phyloP scores from a whole-genome alignment of 2,797 vertebrate species.

The Myotis planiceps region DNA sequence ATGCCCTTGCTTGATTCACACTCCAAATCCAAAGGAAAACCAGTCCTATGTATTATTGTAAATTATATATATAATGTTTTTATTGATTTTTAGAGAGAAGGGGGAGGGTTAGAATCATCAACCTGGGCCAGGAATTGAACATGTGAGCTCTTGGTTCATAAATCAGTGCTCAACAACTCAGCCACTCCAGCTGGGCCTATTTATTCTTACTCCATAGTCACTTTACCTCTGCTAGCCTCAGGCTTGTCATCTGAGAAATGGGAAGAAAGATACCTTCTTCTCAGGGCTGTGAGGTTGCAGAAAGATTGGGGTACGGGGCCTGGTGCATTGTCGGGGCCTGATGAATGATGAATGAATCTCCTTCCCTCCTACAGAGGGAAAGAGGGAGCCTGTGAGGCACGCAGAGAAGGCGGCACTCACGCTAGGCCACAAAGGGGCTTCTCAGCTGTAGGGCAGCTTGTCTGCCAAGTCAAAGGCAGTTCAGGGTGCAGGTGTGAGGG shows the following conservation, averaged over 20 bases:
- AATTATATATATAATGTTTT: no score
- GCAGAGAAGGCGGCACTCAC: not conserved
- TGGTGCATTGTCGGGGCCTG: not conserved
- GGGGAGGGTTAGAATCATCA: no score
- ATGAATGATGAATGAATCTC: no score
- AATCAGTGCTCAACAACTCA: no score
- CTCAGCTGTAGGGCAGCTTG: rapidly evolving
- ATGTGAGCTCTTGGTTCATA: no score
- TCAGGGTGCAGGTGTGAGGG: not conserved
- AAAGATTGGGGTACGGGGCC: not conserved
- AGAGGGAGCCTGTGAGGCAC: not conserved
- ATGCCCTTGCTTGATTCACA: not conserved
- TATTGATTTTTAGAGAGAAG: no score
- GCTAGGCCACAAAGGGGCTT: not conserved
- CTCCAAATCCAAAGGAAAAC: not conserved
- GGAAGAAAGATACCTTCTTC: not conserved
- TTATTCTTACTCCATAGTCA: not conserved
- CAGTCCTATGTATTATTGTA: not conserved
- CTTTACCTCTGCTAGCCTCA: not conserved
- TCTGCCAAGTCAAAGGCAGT: not conserved
- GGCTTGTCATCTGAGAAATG: slow-evolving; percentile 29
- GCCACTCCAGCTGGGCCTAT: no score
- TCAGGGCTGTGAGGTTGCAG: not conserved
- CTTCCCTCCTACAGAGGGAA: not conserved
- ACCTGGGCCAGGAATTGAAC: no score